Conservation (phyloP, 2,888 invertebrate genomes). For the Kryphioiulus occultus region DNA sequence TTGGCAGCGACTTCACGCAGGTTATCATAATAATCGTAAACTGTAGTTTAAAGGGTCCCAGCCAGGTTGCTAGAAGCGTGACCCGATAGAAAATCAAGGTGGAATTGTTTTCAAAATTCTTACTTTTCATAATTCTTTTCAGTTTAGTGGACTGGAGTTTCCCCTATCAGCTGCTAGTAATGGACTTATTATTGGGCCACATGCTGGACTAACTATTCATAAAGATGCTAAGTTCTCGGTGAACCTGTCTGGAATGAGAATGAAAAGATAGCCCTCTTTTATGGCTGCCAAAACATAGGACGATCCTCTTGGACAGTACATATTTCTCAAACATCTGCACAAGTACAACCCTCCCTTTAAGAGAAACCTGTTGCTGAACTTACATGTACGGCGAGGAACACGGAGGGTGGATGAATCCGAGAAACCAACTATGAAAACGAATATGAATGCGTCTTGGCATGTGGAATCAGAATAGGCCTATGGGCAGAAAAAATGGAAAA, state of each 20-base stretch:
- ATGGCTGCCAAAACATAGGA: neutral
- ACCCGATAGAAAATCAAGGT: conserved; percentile 17
- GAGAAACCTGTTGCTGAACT: neutral
- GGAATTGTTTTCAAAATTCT: conserved; percentile 1
- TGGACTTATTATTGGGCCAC: conserved; percentile 23
- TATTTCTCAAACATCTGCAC: neutral
- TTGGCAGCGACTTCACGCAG: conserved; percentile 9
- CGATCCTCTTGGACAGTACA: conserved; percentile 8
- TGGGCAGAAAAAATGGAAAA: neutral
- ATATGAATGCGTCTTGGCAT: neutral
- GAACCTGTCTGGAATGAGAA: conserved; percentile 8
- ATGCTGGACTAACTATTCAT: conserved; percentile 23
- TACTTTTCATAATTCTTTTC: conserved; percentile 23
- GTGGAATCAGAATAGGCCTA: neutral
- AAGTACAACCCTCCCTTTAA: neutral
- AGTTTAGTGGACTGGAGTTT: conserved; percentile 3
- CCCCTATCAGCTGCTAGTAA: conserved; percentile 11
- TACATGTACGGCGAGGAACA: neutral
- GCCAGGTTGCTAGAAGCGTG: neutral
- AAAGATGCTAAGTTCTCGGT: conserved; percentile 17
- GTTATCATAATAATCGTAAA: conserved; percentile 6
- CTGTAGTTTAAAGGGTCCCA: neutral
- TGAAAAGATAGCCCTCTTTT: conserved; percentile 23
- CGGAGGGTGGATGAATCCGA: neutral
- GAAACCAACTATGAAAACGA: conserved; percentile 7